Percentiles rank a stretch among this genome's conserved stretches.
Evolutionary conservation across 2,113 vertebrate species (phyloP).

Genomic region (Semicossyphus pulcher): DNA sequence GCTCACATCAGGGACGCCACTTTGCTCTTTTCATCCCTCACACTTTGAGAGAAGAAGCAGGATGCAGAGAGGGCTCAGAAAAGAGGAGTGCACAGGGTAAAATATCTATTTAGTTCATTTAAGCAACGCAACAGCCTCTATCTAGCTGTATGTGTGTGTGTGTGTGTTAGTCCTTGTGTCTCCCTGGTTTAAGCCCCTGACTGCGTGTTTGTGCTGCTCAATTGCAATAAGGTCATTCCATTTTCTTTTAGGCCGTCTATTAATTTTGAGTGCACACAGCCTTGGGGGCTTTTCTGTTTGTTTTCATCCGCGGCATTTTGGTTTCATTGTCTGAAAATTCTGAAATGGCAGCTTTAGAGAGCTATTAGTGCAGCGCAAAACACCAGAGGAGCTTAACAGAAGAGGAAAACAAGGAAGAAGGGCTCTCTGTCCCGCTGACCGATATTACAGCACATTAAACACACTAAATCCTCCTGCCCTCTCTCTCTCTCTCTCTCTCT

Average conservation of each 20-base stretch:
- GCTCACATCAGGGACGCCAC: background rate
- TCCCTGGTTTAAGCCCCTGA: background rate
- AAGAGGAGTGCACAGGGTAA: background rate
- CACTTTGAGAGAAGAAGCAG: background rate
- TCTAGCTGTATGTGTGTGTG: background rate
- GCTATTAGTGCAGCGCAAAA: constrained; percentile 42
- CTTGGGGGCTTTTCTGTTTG: constrained; percentile 28
- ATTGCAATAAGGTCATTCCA: constrained; percentile 43
- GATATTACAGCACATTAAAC: constrained; percentile 52
- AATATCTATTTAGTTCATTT: background rate
- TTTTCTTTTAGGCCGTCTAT: constrained; percentile 41
- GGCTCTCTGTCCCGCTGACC: constrained; percentile 34
- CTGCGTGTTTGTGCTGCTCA: constrained; percentile 16
- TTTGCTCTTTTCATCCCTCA: constrained; percentile 8
- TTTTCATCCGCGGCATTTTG: constrained; percentile 28
- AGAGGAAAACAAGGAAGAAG: constrained; percentile 24
- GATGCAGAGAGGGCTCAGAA: background rate
- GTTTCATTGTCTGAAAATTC: constrained; percentile 40
- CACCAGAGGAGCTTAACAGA: constrained; percentile 31
- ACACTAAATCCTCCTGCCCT: constrained; percentile 1
- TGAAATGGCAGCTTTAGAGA: constrained; percentile 45
- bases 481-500: background rate
- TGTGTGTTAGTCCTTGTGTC: background rate
- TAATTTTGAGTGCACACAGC: constrained; percentile 39
- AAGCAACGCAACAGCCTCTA: background rate